Conservation (phyloP, 2,888 invertebrate species). For the Drosophila mimica region DNA sequence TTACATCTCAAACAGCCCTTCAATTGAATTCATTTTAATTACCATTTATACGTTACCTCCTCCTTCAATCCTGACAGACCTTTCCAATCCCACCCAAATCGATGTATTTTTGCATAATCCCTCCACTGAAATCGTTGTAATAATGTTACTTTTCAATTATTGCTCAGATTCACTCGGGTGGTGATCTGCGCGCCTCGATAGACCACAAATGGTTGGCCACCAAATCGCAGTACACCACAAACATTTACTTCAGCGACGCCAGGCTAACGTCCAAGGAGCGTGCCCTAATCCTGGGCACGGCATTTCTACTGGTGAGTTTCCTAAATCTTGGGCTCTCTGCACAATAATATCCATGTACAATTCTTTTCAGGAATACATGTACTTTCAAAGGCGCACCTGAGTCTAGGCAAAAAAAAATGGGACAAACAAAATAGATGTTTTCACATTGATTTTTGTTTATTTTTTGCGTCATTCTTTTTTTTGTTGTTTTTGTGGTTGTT, state of each 20-base stretch:
- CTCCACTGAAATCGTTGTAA: too few species aligned
- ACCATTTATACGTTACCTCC: neutral
- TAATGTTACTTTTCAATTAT: neutral
- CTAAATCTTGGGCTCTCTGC: neutral
- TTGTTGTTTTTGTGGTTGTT: constrained; percentile 61
- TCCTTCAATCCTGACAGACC: neutral
- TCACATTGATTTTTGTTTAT: constrained; percentile 66
- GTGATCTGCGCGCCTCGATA: constrained; percentile 86
- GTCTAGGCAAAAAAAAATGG: neutral
- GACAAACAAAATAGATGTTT: constrained; percentile 33
- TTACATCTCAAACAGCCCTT: neutral
- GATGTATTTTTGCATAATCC: neutral
- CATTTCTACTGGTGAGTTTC: constrained; percentile 91
- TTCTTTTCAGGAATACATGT: constrained; percentile 82
- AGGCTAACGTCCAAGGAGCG: constrained; percentile 91
- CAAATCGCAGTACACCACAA: constrained; percentile 90
- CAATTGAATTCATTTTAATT: neutral
- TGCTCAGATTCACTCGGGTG: constrained; percentile 85
- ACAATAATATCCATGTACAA: neutral
- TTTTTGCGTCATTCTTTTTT: constrained; percentile 70
- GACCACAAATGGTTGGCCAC: constrained; percentile 90
- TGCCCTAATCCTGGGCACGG: constrained; percentile 91
- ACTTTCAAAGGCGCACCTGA: constrained; percentile 81
- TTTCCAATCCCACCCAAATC: neutral
- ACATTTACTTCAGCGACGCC: constrained; percentile 90